Base-by-base conservation (phyloP, 2,797 vertebrate species). In the Chromis chromis region DNA sequence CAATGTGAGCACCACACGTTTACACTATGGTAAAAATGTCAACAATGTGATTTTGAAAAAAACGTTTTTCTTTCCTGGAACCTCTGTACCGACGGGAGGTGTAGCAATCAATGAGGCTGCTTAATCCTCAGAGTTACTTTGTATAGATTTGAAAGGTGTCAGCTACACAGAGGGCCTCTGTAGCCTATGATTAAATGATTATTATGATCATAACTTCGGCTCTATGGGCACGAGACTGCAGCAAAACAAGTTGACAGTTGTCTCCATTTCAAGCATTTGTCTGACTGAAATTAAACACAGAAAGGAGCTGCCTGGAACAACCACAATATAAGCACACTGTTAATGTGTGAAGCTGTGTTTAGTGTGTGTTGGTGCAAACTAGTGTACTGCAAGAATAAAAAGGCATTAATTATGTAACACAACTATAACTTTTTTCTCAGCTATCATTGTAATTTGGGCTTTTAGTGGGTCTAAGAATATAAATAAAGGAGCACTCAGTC, bases 211-310 rank as follows among this genome's bases (percentile, higher is more conserved):
- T 33, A 33, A 8, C 49, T 40, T 10, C 14, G 24, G 46, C 46
- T 21, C 46, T 48, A 48, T 48, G 19, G 46, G n/a, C 31, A 55
- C 24, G 17, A 40, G 50, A 63, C 27, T 39, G 17, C 13, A 49
- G 19, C 13, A 55, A 55, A 36, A 48, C 17, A 40, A 33, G n/a
- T n/a, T n/a, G n/a, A 61, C 0, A 14, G 33, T 54, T 67, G 48
- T 31, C 52, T 40, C 62, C 14, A 61, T 39, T 22, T 14, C 42
- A 55, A 56, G 57, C 50, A 40, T 27, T 31, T 31, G 40, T 21
- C 36, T 24, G 27, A 66, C 55, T 60, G 46, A 42, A 16, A 13
- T 3, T 74, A 74, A 66, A 60, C 40, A 49, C 22, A 42, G 46
- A 58, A 66, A 59, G 40, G 33, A 50, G 48, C 55, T 60, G 8